Evolutionary conservation across 1,140 invertebrate genomes (phyloP), one percentile per base, ranked within the genome.

Genomic region (Drosophila navojoa): DNA sequence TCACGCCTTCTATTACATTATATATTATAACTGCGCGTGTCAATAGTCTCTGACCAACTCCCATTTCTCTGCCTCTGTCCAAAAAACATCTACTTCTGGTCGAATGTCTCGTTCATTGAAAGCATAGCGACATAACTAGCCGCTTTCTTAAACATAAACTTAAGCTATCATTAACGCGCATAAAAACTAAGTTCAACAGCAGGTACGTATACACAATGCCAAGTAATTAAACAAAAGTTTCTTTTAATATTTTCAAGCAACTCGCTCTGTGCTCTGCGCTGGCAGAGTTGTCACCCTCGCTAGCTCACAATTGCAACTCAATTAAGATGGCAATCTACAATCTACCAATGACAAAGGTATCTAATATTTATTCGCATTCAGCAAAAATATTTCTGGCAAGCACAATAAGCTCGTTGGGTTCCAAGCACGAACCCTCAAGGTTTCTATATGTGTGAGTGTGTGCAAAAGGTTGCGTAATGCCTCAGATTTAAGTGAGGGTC

Each of bases 311-410:
- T 81, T 89, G 80, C 72, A 89, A 87, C 72, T 87, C 84, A 87
- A 87, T 87, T 87, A 82, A 87, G 82, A 87, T 87, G 47, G 40
- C 72, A 60, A 87, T 87, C 82, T 72, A 32, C 29, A 60, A 87
- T 87, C 82, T 72, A 32, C 29, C 9, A 79, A 79, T 74, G 57
- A 77, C 71, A 45, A 62, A 67, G 77, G 82, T 82, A 79, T 80
- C 66, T 66, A 64, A 58, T 63, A 60, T 70, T 19, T 22, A 4
- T 11, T 54, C 22, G 25, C 27, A 22, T 54, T 42, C 42, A 32
- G 66, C 9, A 29, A 63, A 61, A 66, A 72, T 67, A 64, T 55
- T 60, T 60, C 71, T 59, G 44, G 22, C 27, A 29, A 29, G 2
- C 2, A 29, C 27, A 29, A 29, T 3, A 29, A 6, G 22, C 10